Conservation (phyloP, 2,113 vertebrate species). For the Lophius piscatorius region DNA sequence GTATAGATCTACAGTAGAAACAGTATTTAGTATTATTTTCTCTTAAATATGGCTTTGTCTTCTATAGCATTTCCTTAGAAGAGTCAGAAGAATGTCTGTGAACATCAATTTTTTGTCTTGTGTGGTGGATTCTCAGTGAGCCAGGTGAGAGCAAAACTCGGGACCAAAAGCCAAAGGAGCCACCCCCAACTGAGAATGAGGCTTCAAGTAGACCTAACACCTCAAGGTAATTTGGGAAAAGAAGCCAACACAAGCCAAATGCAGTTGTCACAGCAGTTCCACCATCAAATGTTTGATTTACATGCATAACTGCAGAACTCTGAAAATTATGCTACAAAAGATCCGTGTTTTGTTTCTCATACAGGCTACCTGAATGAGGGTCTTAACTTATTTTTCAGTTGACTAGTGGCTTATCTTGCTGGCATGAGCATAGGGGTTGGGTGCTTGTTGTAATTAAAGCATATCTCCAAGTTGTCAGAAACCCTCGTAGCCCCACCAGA, state of each 20-base stretch:
- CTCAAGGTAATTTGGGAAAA: conserved; percentile 69
- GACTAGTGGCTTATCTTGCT: too few species aligned
- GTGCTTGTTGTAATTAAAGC: too few species aligned
- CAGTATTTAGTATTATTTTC: too few species aligned
- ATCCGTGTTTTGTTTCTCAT: neutral
- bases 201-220: conserved; percentile 66
- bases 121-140: conserved; percentile 78
- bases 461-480: conserved; percentile 1
- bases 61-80: neutral
- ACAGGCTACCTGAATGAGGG: neutral
- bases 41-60: too few species aligned
- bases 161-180: conserved; percentile 82
- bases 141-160: conserved; percentile 85
- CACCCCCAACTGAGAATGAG: conserved; percentile 65
- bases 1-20: neutral
- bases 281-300: neutral
- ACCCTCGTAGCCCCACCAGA: neutral
- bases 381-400: neutral
- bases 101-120: neutral
- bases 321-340: neutral
- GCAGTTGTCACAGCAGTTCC: neutral
- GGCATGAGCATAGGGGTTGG: too few species aligned
- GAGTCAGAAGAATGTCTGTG: neutral
- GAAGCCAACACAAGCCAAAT: neutral
- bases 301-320: neutral